Conservation (phyloP, 2,797 vertebrate genomes). For the Gobionotothen gibberifrons region DNA sequence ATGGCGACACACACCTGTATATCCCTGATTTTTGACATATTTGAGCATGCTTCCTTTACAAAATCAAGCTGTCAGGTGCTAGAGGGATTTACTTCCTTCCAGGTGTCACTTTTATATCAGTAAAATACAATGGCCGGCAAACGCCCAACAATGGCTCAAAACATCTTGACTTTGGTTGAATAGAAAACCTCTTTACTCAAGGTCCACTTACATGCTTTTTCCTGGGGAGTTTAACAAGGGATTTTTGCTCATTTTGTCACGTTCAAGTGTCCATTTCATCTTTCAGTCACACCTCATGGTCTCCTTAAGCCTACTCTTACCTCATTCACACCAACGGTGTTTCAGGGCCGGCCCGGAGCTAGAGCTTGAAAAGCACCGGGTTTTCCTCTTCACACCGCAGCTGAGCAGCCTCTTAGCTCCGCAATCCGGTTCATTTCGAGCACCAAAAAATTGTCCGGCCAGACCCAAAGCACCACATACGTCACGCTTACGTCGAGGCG, state of each 20-base stretch:
- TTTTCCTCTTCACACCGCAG: too few species aligned
- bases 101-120: not conserved
- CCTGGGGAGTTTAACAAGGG: not conserved
- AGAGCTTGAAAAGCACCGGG: too few species aligned
- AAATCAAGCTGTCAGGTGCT: not conserved
- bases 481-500: too few species aligned
- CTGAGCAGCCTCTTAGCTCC: too few species aligned
- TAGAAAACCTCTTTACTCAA: not conserved
- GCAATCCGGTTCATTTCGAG: too few species aligned
- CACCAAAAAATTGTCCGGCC: too few species aligned
- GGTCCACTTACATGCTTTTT: not conserved
- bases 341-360: too few species aligned
- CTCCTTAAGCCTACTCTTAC: not conserved
- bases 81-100: not conserved
- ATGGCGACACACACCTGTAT: slow-evolving; percentile 19
- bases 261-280: not conserved
- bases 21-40: slow-evolving; percentile 15
- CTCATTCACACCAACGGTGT: too few species aligned
- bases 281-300: not conserved
- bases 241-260: not conserved
- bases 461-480: too few species aligned
- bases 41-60: slow-evolving; percentile 10
- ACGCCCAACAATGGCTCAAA: too few species aligned
- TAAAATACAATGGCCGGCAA: not conserved
- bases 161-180: not conserved